Evolutionary conservation across 2,888 invertebrate genomes (phyloP).

Genomic region (Ephialtes manifestator): DNA sequence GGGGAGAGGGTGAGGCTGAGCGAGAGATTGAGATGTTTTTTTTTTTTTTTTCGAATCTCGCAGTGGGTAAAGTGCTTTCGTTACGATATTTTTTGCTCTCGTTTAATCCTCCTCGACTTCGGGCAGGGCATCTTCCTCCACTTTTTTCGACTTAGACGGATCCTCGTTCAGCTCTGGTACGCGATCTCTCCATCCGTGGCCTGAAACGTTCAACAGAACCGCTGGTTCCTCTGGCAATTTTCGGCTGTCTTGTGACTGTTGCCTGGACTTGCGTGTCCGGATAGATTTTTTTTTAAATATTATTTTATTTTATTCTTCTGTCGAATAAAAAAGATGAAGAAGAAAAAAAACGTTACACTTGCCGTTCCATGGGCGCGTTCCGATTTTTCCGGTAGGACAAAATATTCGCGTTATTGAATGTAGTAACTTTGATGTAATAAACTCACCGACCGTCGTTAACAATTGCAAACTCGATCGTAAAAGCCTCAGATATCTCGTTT

Average conservation of each 20-base stretch:
- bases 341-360: conserved; percentile 8
- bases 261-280: conserved; percentile 68
- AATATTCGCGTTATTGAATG: conserved; percentile 5
- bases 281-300: conserved; percentile 58
- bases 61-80: conserved; percentile 49
- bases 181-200: conserved; percentile 85
- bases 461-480: conserved; percentile 38
- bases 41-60: conserved; percentile 61
- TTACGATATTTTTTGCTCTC: conserved; percentile 48
- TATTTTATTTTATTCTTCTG: conserved; percentile 60
- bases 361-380: conserved; percentile 38
- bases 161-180: conserved; percentile 85
- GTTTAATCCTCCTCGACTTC: conserved; percentile 79
- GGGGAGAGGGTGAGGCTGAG: neutral
- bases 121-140: conserved; percentile 78
- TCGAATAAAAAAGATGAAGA: conserved; percentile 34
- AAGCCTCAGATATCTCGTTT: conserved; percentile 32
- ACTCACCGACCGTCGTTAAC: neutral
- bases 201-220: conserved; percentile 85
- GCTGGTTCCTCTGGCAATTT: conserved; percentile 77
- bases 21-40: conserved; percentile 41
- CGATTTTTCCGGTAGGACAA: conserved; percentile 22
- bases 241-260: conserved; percentile 63
- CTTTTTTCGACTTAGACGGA: conserved; percentile 80
- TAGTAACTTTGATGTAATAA: neutral